A percentile compares a stretch with the other conserved stretches of the same genome.
phyloP scores from a whole-genome alignment of 1,140 invertebrate genomes.

The Paracyclopina nana region DNA sequence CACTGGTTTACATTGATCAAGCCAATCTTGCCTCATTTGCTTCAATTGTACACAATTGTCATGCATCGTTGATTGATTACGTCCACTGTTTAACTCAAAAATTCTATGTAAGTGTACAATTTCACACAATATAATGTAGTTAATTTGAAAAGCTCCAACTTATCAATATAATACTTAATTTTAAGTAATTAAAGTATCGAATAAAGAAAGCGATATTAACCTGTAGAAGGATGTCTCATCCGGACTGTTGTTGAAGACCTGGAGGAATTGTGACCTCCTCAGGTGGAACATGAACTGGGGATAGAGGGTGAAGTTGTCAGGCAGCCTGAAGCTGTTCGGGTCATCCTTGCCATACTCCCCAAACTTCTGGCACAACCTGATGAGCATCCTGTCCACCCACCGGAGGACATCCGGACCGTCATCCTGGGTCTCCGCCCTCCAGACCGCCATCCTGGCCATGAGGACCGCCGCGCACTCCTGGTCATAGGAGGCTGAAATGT shows the following conservation, averaged over 20 bases:
- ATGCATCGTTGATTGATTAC: too few species aligned
- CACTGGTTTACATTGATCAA: too few species aligned
- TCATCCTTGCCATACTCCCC: conserved; percentile 96
- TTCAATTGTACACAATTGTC: too few species aligned
- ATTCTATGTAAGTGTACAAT: too few species aligned
- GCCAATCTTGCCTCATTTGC: too few species aligned
- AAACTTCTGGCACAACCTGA: conserved; percentile 95
- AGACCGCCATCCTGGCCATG: conserved; percentile 90
- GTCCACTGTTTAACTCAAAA: too few species aligned
- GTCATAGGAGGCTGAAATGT: conserved; percentile 72
- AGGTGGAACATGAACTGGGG: conserved; percentile 99
- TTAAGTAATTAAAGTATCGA: too few species aligned
- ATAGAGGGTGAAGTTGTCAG: conserved; percentile 92
- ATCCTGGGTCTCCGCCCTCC: conserved; percentile 75
- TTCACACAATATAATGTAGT: too few species aligned
- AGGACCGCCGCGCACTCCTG: conserved; percentile 91
- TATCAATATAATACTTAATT: too few species aligned
- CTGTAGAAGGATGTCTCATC: conserved; percentile 99
- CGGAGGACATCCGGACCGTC: conserved; percentile 89
- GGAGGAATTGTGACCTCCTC: conserved; percentile 90
- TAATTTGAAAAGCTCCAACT: too few species aligned
- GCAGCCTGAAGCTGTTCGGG: conserved; percentile 80
- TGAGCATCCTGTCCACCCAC: conserved; percentile 95
- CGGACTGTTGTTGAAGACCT: conserved; percentile 99
- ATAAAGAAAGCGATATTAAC: too few species aligned